Base-by-base conservation (phyloP, 2,113 vertebrate genomes). In the Epinephelus lanceolatus region DNA sequence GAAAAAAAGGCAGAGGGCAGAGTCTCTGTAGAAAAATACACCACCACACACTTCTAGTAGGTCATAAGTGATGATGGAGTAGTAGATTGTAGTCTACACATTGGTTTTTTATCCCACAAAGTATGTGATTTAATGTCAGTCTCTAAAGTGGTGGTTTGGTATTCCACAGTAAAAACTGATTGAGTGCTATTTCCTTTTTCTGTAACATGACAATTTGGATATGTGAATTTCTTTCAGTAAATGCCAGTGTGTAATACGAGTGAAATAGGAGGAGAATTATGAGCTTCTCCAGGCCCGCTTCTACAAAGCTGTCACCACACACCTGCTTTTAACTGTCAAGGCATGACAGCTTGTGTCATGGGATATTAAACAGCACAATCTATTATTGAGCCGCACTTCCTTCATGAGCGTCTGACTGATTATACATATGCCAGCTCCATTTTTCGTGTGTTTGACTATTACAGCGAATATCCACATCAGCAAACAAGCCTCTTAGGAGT, bases 351-450 rank as follows among this genome's bases (percentile, higher is more conserved):
- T 8, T 57, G 51, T 37, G 49, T 69, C 55, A 77, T 45, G 60
- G 76, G 10, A 80, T 30, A 84, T 63, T 68, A 72, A 80, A 60
- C 37, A 67, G 21, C 21, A 18, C 69, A 76, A 68, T 74, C 55
- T 49, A 65, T 77, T 62, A 81, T 17, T 62, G 47, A 78, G 45
- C 18, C 27, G 33, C 18, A 49, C 33, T 55, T 68, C 3, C 49
- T 67, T 69, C 55, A 70, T 5, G 27, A 71, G 70, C 56, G 74
- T 71, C 17, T 57, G 37, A 51, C 42, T 67, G 19, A 61, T 71
- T 56, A 51, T 40, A 60, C 42, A 61, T 18, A 67, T 19, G 18
- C 8, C 49, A 12, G 9, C 18, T 51, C 17, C 5, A 21, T 40
- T 25, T 76, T 72, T 10, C 23, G 21, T 30, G 40, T 55, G 19